phyloP scores from a whole-genome alignment of 1,140 invertebrate species.

The Octopus bimaculoides region DNA sequence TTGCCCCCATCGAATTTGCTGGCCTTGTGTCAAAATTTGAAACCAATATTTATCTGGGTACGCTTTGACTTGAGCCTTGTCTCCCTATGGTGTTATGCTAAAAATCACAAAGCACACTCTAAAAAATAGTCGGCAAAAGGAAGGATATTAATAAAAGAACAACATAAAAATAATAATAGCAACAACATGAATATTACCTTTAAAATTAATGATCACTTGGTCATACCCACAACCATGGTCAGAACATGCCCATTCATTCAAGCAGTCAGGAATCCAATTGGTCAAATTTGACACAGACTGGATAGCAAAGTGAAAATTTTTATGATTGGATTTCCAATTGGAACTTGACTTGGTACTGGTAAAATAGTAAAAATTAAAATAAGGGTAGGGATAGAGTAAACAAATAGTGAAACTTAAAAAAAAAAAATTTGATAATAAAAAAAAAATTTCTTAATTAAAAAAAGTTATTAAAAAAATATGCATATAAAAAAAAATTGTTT shows the following conservation, averaged over 20 bases:
- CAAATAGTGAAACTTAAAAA: not conserved
- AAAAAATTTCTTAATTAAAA: not conserved
- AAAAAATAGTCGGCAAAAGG: no score
- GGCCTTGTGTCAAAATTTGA: no score
- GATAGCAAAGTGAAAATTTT: slow-evolving; percentile 30
- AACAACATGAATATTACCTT: slow-evolving; percentile 8
- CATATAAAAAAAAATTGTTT: not conserved
- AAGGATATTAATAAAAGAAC: no score
- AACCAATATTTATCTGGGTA: no score
- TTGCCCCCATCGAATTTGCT: no score
- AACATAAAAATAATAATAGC: no score
- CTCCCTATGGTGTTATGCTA: no score
- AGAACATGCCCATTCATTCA: slow-evolving; percentile 39
- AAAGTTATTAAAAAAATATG: not conserved
- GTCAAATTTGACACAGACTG: slow-evolving; percentile 28
- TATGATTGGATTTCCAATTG: not conserved
- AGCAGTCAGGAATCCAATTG: slow-evolving; percentile 35
- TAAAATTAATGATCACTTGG: slow-evolving; percentile 30
- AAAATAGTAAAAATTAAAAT: no score
- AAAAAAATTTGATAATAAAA: not conserved
- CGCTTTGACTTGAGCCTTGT: no score
- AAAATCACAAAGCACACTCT: no score
- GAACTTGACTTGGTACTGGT: not conserved
- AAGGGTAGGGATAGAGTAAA: no score
- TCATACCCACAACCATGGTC: slow-evolving; percentile 40